These are phyloP conservation scores for Neolamprologus sp. DNA, from an alignment of 2,113 vertebrate genomes.

Conservation along the genomic window DNA sequence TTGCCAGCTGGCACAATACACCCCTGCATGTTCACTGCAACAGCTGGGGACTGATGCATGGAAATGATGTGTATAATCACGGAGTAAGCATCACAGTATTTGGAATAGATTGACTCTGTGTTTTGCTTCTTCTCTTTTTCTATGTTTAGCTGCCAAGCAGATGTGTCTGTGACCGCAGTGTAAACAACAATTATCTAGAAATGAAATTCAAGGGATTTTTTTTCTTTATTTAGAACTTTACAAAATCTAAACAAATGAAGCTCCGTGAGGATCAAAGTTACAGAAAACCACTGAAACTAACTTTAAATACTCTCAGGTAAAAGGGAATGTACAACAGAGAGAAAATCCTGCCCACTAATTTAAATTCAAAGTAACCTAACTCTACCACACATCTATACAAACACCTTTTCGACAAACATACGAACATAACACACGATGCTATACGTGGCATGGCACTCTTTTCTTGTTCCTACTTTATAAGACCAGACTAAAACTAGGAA, in stretches of 20 bases:
- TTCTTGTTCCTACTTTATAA: not conserved
- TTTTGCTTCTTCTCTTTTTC: not conserved
- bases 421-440: conserved; percentile 11
- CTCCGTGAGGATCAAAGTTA: not conserved
- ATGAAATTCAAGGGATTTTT: not conserved
- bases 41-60: not conserved
- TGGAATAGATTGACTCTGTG: not conserved
- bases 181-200: not conserved
- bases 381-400: conserved; percentile 55
- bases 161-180: not conserved
- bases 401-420: conserved; percentile 37
- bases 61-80: not conserved
- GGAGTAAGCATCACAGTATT: not conserved
- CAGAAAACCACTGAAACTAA: conserved; percentile 38
- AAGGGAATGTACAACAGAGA: conserved; percentile 58
- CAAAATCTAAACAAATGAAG: conserved; percentile 29
- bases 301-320: conserved; percentile 52
- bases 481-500: not conserved
- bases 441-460: not conserved
- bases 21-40: not conserved
- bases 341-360: conserved; percentile 15
- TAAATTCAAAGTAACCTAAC: conserved; percentile 28
- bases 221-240: conserved; percentile 42
- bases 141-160: not conserved
- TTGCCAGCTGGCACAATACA: not conserved